A percentile compares a stretch with the other conserved stretches of the same genome.
These are phyloP conservation scores for Leptodactylus fallax DNA, from an alignment of 2,797 vertebrate genomes.

Conservation along the genomic window DNA sequence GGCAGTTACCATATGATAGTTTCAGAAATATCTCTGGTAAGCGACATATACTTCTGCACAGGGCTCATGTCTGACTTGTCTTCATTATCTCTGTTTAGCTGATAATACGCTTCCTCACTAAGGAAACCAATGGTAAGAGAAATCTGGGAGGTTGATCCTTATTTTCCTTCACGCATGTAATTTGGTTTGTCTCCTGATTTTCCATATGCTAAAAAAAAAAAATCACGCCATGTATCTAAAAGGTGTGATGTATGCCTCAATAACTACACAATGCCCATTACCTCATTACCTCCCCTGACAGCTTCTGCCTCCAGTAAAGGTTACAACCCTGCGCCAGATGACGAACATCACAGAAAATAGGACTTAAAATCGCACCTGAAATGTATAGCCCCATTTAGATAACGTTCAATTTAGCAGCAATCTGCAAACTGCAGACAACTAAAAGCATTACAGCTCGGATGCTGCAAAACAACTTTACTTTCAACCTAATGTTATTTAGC, in stretches of 20 bases:
- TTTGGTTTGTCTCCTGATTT: neutral
- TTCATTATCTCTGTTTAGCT: too few relatives aligned
- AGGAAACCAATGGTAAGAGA: neutral
- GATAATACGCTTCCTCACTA: neutral
- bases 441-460: conserved; percentile 24
- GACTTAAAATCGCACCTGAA: conserved; percentile 23
- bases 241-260: conserved; percentile 9
- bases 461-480: conserved; percentile 48
- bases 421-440: neutral
- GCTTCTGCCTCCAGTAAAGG: conserved; percentile 18
- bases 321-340: conserved; percentile 4
- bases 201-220: neutral
- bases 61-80: too few relatives aligned
- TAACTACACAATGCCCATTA: conserved; percentile 22
- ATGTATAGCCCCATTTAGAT: conserved; percentile 28
- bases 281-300: conserved; percentile 22
- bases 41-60: too few relatives aligned
- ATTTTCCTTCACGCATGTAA: neutral
- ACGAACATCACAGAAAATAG: conserved; percentile 19
- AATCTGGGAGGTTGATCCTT: neutral
- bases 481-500: conserved; percentile 45
- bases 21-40: too few relatives aligned
- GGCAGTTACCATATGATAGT: too few relatives aligned
- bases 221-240: too few relatives aligned
- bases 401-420: conserved; percentile 36